These are phyloP conservation scores for Poicephalus meyeri DNA, from an alignment of 2,113 vertebrate genomes.

Conservation along the genomic window DNA sequence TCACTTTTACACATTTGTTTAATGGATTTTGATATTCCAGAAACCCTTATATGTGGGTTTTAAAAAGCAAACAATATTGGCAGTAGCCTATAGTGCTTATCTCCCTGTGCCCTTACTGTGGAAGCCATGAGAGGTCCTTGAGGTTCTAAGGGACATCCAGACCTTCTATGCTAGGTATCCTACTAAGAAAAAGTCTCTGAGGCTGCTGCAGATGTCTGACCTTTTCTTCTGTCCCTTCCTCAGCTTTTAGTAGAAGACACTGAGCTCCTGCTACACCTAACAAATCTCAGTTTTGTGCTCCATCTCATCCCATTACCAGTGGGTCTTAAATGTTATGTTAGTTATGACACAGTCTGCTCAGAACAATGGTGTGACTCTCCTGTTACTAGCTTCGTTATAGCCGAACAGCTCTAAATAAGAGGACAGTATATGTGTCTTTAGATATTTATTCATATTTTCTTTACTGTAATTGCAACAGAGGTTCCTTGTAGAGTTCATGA, in stretches of 20 bases:
- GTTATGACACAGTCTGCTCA: constrained; percentile 19
- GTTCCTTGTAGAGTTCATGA: not conserved
- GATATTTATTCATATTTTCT: not conserved
- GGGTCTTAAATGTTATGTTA: not conserved
- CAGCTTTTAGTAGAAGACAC: not conserved
- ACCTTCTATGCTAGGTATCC: not conserved
- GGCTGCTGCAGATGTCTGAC: not conserved
- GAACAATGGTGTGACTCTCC: not conserved
- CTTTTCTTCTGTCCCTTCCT: not conserved
- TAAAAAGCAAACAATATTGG: not conserved
- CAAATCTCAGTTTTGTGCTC: not conserved
- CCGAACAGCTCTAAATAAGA: not conserved
- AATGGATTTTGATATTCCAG: not conserved
- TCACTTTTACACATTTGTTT: not conserved
- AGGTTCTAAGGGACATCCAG: not conserved
- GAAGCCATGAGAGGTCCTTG: not conserved
- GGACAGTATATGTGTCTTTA: not conserved
- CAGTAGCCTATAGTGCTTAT: not conserved
- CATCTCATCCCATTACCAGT: not conserved
- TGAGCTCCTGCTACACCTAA: not conserved
- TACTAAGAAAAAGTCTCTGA: not conserved
- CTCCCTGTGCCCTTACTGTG: not conserved
- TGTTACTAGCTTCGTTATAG: not conserved
- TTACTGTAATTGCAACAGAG: not conserved
- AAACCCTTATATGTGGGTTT: not conserved